These are phyloP conservation scores for Myotis vivesi DNA, from an alignment of 2,797 vertebrate species.

Conservation along the genomic window DNA sequence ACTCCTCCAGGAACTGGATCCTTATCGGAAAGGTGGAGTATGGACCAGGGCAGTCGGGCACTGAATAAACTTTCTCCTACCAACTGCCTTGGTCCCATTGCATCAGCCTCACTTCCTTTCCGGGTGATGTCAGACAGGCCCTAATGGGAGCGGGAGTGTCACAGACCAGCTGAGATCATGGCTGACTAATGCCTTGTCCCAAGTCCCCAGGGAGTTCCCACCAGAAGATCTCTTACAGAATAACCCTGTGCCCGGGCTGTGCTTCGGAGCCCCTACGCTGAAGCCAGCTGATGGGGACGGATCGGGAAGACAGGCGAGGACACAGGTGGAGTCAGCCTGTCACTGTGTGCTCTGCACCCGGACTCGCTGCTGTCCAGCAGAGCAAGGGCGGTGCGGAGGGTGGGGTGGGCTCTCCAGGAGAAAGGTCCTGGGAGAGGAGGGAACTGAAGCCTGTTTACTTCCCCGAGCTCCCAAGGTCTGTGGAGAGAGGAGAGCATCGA, in stretches of 20 bases:
- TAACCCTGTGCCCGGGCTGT: not conserved
- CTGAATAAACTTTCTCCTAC: not conserved
- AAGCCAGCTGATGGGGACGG: not conserved
- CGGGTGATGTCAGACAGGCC: slow-evolving; percentile 77
- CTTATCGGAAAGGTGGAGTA: not conserved
- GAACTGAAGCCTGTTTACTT: not conserved
- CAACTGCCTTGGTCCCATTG: slow-evolving; percentile 75
- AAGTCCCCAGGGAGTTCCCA: slow-evolving; percentile 54
- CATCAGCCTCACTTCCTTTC: slow-evolving; percentile 88
- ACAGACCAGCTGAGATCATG: slow-evolving; percentile 82
- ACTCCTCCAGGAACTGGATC: not conserved
- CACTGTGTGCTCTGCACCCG: not conserved
- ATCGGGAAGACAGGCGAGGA: not conserved
- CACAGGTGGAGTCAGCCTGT: not conserved
- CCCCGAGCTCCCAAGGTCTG: not conserved
- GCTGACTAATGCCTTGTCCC: slow-evolving; percentile 75
- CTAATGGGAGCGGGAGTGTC: slow-evolving; percentile 8
- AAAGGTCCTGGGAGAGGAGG: not conserved
- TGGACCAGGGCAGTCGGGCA: not conserved
- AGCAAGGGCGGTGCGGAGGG: not conserved
- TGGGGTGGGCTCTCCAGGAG: not conserved
- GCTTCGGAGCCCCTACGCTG: not conserved
- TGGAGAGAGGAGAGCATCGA: not conserved
- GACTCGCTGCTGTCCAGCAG: not conserved
- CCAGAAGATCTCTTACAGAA: slow-evolving; percentile 10